Evolutionary conservation across 2,888 invertebrate genomes (phyloP).

Genomic region (Dione vanillae): DNA sequence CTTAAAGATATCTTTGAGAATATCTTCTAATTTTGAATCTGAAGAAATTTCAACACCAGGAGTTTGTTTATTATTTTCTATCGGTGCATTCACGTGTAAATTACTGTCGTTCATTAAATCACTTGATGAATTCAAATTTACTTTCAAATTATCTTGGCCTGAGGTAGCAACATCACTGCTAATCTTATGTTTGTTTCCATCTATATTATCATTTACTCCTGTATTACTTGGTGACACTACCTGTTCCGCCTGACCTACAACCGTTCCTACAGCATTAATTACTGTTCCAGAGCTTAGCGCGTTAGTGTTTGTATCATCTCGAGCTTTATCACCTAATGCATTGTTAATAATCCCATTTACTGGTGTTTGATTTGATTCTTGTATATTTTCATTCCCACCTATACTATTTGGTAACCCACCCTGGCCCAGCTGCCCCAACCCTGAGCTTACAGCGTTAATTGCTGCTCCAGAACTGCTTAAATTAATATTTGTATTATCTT

Average conservation of each 20-base stretch:
- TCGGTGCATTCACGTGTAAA: conserved; percentile 1
- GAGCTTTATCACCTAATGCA: not conserved
- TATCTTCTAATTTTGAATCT: not conserved
- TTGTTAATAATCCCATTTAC: not conserved
- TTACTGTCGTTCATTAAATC: not conserved
- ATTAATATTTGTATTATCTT: not conserved
- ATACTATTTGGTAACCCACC: not conserved
- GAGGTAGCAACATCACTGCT: not conserved
- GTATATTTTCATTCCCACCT: not conserved
- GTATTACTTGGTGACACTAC: not conserved
- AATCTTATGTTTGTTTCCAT: conserved; percentile 6
- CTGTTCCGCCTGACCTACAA: not conserved
- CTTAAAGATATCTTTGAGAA: conserved; percentile 5
- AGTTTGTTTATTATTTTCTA: not conserved
- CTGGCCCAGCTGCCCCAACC: not conserved
- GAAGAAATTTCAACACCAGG: not conserved
- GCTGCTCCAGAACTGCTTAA: not conserved
- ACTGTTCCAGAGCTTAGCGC: not conserved
- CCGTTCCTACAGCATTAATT: not conserved
- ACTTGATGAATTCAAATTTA: conserved; percentile 7
- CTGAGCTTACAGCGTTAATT: not conserved
- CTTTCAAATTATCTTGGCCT: not conserved
- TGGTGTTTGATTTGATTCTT: not conserved
- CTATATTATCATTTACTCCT: not conserved
- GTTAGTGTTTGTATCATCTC: not conserved